Percentiles rank a stretch among this genome's conserved stretches.
phyloP scores from a whole-genome alignment of 2,113 vertebrate genomes.

The Nothoprocta pentlandii region DNA sequence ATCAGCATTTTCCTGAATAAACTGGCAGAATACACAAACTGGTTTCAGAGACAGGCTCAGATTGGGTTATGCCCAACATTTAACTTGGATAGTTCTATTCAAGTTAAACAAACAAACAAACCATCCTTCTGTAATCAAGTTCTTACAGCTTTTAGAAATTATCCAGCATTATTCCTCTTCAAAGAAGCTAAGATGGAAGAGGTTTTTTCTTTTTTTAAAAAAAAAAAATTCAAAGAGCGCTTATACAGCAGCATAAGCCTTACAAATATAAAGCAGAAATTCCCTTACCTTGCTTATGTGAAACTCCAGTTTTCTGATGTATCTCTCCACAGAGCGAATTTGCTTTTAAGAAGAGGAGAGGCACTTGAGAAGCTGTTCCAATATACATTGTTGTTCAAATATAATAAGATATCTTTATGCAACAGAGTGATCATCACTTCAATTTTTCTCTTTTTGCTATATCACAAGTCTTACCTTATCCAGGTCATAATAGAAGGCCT shows the following conservation, averaged over 20 bases:
- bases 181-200: neutral
- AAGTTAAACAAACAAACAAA: constrained; percentile 10
- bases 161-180: neutral
- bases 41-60: constrained; percentile 25
- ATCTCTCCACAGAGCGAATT: constrained; percentile 89
- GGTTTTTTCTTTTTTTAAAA: neutral
- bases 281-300: constrained; percentile 93
- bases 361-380: neutral
- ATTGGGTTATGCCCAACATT: neutral
- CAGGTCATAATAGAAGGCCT: constrained; percentile 96
- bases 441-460: neutral
- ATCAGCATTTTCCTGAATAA: neutral
- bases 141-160: neutral
- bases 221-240: neutral
- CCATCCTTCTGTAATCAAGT: neutral
- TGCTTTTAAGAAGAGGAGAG: constrained; percentile 80
- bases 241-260: neutral
- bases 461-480: constrained; percentile 86
- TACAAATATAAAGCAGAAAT: neutral
- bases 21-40: neutral
- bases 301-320: constrained; percentile 92
- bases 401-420: neutral
- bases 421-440: neutral
- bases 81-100: constrained; percentile 48
- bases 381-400: neutral